A percentile compares a stretch with the other conserved stretches of the same genome.
phyloP scores from a whole-genome alignment of 2,888 invertebrate species.

The Pseudolycoriella hygida region DNA sequence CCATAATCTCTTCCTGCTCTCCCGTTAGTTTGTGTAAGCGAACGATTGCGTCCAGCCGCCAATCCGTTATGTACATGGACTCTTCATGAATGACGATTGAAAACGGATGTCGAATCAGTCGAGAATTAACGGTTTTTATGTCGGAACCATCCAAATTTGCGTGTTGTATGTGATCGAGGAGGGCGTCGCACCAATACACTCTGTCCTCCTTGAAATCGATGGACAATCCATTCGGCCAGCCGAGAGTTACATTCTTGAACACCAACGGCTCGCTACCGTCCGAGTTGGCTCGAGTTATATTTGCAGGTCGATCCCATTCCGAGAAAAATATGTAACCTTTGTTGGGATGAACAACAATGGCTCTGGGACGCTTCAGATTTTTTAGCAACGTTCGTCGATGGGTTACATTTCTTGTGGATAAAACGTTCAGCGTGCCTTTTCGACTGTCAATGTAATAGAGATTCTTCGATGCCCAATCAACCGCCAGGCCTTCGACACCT shows the following conservation, averaged over 20 bases:
- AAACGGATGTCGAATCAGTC: slow-evolving; percentile 75
- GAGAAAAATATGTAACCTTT: slow-evolving; percentile 88
- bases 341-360: slow-evolving; percentile 93
- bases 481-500: slow-evolving; percentile 88
- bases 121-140: slow-evolving; percentile 73
- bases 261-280: slow-evolving; percentile 78
- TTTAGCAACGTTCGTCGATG: slow-evolving; percentile 68
- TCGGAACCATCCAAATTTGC: slow-evolving; percentile 81
- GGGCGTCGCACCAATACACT: slow-evolving; percentile 94
- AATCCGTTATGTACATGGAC: slow-evolving; percentile 94
- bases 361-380: slow-evolving; percentile 80
- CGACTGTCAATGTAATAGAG: slow-evolving; percentile 89
- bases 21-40: slow-evolving; percentile 78
- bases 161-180: slow-evolving; percentile 90
- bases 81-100: slow-evolving; percentile 79
- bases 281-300: slow-evolving; percentile 80
- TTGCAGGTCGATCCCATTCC: slow-evolving; percentile 92
- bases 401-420: slow-evolving; percentile 73
- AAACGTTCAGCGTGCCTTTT: slow-evolving; percentile 83
- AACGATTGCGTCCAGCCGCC: slow-evolving; percentile 88
- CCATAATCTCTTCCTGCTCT: slow-evolving; percentile 69
- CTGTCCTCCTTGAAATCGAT: slow-evolving; percentile 79
- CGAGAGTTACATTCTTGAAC: slow-evolving; percentile 78
- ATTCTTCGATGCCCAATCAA: slow-evolving; percentile 92
- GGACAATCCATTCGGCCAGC: slow-evolving; percentile 94